These are phyloP conservation scores for Sipha maydis DNA, from an alignment of 2,888 invertebrate genomes.

Conservation along the genomic window DNA sequence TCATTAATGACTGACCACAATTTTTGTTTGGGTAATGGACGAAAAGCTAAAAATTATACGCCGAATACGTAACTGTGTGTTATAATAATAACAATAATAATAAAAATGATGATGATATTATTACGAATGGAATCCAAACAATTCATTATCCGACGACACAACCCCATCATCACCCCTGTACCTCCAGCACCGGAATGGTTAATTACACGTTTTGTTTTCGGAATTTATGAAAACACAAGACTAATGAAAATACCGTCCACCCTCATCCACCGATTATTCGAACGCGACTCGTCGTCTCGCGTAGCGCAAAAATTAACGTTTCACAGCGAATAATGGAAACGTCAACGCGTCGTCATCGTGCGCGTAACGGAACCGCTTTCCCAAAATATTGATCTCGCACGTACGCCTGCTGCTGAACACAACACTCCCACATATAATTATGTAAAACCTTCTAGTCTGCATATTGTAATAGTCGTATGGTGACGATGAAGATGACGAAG, in stretches of 20 bases:
- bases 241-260: background rate
- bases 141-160: background rate
- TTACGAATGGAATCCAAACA: background rate
- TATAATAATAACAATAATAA: too few species aligned
- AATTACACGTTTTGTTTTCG: conserved; percentile 6
- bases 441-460: background rate
- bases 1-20: too few species aligned
- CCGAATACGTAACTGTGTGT: too few species aligned
- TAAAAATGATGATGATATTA: background rate
- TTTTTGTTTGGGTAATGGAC: too few species aligned
- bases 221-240: background rate
- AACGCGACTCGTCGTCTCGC: background rate
- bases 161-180: too few species aligned
- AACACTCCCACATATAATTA: background rate
- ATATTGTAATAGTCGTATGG: background rate
- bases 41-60: too few species aligned
- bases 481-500: too few species aligned
- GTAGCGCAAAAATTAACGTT: background rate
- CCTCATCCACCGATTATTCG: background rate
- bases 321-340: background rate
- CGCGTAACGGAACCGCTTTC: background rate
- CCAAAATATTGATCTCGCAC: conserved; percentile 6
- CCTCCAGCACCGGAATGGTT: background rate
- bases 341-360: background rate
- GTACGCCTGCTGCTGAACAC: background rate